A percentile compares a stretch with the other conserved stretches of the same genome.
Evolutionary conservation across 2,113 vertebrate genomes (phyloP).

Genomic region (Proterorhinus semilunaris): DNA sequence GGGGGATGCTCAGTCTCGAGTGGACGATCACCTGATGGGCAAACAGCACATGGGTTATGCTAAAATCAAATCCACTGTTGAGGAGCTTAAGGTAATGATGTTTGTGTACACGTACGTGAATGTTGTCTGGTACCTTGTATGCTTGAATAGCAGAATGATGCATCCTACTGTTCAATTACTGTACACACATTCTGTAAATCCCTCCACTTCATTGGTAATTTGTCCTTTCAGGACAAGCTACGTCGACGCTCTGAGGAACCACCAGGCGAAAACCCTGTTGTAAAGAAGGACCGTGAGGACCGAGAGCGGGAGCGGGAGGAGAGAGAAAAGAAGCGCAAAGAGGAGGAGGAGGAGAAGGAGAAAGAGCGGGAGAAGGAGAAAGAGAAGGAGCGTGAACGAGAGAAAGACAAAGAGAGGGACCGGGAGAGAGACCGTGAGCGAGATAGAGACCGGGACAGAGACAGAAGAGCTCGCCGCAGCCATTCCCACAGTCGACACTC

Average conservation of each 20-base stretch:
- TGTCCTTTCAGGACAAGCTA: conserved; percentile 75
- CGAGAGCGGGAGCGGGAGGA: conserved; percentile 76
- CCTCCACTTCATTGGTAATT: background rate
- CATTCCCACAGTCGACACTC: conserved; percentile 91
- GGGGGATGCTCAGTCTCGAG: conserved; percentile 95
- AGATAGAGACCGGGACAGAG: conserved; percentile 82
- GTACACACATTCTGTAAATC: background rate
- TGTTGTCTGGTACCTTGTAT: too few species aligned
- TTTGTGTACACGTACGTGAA: background rate
- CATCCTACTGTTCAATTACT: background rate
- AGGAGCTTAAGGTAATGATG: conserved; percentile 92
- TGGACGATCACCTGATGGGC: conserved; percentile 98
- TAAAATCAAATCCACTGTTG: conserved; percentile 98
- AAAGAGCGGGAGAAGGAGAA: conserved; percentile 80
- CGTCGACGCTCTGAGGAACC: conserved; percentile 77
- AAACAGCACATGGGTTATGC: conserved; percentile 99
- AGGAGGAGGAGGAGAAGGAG: conserved; percentile 84
- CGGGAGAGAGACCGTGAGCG: conserved; percentile 58
- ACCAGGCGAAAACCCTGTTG: conserved; percentile 60
- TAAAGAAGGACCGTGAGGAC: conserved; percentile 74
- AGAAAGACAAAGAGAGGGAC: conserved; percentile 73
- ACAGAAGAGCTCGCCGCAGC: conserved; percentile 89
- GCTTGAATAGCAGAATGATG: too few species aligned
- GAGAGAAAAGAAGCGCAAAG: conserved; percentile 79
- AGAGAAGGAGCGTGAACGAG: conserved; percentile 80